Percentiles rank a stretch among this genome's conserved stretches.
phyloP scores from a whole-genome alignment of 2,797 vertebrate genomes.

The Acanthis flammea region DNA sequence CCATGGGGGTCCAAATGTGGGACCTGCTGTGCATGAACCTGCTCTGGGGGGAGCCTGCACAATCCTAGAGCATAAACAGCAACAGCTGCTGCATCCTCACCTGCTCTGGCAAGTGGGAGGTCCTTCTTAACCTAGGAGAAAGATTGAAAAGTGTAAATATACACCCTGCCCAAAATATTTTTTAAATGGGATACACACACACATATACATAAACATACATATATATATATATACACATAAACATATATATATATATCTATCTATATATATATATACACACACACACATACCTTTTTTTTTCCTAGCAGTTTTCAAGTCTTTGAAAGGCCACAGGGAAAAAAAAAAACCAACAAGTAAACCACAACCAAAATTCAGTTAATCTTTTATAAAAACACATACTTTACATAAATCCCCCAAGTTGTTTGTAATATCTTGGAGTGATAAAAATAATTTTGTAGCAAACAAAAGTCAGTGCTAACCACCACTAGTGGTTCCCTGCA shows the following conservation, averaged over 20 bases:
- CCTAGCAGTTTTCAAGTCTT: not conserved
- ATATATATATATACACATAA: fast-evolving
- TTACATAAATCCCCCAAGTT: not conserved
- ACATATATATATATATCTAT: fast-evolving
- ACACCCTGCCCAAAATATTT: not conserved
- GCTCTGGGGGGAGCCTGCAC: not conserved
- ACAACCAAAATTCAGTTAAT: not conserved
- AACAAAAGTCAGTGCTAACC: not conserved
- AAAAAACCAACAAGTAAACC: not conserved
- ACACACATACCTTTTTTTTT: fast-evolving
- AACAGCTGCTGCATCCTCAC: not conserved
- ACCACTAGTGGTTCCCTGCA: not conserved
- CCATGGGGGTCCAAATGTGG: not conserved
- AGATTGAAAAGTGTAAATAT: not conserved
- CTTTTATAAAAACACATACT: fast-evolving
- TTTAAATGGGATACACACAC: not conserved
- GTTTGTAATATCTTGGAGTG: not conserved
- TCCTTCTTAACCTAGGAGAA: not conserved
- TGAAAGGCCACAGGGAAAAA: not conserved
- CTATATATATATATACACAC: too few relatives aligned
- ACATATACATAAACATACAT: fast-evolving
- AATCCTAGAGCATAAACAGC: not conserved
- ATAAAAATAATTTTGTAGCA: not conserved
- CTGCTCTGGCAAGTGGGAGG: not conserved
- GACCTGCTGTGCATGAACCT: not conserved